Conservation (phyloP, 2,888 invertebrate species). For the Notodonta dromedarius region DNA sequence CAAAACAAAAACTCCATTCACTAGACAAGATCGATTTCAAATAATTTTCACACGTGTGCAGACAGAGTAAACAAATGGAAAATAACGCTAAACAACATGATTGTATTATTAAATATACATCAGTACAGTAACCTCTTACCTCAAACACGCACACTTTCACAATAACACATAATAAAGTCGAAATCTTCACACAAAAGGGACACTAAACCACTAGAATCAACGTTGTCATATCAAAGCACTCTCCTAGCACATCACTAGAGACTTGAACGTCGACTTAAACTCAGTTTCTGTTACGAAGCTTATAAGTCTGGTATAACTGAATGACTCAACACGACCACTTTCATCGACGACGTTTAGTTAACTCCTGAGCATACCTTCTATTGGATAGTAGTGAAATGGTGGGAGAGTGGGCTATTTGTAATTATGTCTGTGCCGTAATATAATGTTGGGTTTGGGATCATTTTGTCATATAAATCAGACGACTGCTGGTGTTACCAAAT, state of each 20-base stretch:
- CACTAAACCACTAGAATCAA: slow-evolving; percentile 23
- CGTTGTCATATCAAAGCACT: slow-evolving; percentile 22
- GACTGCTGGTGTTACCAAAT: background rate
- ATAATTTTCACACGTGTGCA: background rate
- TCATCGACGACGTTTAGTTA: slow-evolving; percentile 53
- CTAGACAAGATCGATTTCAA: no score
- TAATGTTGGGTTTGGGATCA: background rate
- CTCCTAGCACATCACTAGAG: slow-evolving; percentile 16
- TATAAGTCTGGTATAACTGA: slow-evolving; percentile 10
- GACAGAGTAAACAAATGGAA: background rate
- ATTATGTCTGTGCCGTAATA: slow-evolving; percentile 9
- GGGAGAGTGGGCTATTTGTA: slow-evolving; percentile 44
- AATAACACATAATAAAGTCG: slow-evolving; percentile 39
- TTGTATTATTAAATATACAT: background rate
- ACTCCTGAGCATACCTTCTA: slow-evolving; percentile 59
- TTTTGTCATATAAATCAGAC: background rate
- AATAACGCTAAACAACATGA: slow-evolving; percentile 6
- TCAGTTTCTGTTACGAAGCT: slow-evolving; percentile 15
- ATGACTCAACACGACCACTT: slow-evolving; percentile 56
- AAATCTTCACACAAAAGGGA: slow-evolving; percentile 20
- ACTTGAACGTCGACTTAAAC: slow-evolving; percentile 11
- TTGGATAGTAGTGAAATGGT: slow-evolving; percentile 55
- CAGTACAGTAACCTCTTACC: slow-evolving; percentile 32
- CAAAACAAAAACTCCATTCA: no score
- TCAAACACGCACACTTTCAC: slow-evolving; percentile 45